phyloP scores from a whole-genome alignment of 2,888 invertebrate genomes.

The Drosophila nr. perissopoda region DNA sequence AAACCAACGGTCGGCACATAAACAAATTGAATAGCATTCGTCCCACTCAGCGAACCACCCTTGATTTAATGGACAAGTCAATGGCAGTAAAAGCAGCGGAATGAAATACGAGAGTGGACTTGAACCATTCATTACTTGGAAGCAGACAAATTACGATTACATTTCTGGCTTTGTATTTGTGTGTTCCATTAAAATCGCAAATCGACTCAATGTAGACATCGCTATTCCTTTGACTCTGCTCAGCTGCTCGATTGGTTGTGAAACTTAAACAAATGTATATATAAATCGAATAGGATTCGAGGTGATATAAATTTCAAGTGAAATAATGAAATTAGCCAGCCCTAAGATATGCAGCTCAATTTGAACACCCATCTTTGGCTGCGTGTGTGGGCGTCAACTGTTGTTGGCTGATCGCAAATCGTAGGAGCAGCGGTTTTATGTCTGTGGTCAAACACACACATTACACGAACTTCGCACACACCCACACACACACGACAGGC shows the following conservation, averaged over 20 bases:
- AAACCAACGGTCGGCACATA: conserved; percentile 60
- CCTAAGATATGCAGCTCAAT: conserved; percentile 41
- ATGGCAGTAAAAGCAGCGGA: conserved; percentile 10
- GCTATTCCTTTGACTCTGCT: neutral
- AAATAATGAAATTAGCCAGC: conserved; percentile 15
- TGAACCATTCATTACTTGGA: conserved; percentile 50
- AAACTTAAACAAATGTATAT: neutral
- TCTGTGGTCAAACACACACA: conserved; percentile 25
- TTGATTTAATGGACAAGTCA: conserved; percentile 32
- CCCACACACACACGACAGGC: neutral
- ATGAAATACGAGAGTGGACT: conserved; percentile 46
- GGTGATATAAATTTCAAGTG: neutral
- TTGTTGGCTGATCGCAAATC: conserved; percentile 16
- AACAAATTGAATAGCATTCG: conserved; percentile 76
- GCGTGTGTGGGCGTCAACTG: neutral
- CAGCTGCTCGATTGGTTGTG: neutral
- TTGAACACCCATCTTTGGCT: conserved; percentile 11
- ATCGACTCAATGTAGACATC: conserved; percentile 11
- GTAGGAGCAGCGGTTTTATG: conserved; percentile 24
- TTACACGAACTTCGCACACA: conserved; percentile 4
- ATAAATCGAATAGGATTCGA: conserved; percentile 9
- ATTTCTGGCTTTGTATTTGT: conserved; percentile 4
- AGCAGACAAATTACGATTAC: conserved; percentile 42
- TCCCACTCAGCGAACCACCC: neutral
- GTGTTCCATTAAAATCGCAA: conserved; percentile 9